Conservation (phyloP, 35 echinoderm and acorn worm genomes). For the Diadema setosum region DNA sequence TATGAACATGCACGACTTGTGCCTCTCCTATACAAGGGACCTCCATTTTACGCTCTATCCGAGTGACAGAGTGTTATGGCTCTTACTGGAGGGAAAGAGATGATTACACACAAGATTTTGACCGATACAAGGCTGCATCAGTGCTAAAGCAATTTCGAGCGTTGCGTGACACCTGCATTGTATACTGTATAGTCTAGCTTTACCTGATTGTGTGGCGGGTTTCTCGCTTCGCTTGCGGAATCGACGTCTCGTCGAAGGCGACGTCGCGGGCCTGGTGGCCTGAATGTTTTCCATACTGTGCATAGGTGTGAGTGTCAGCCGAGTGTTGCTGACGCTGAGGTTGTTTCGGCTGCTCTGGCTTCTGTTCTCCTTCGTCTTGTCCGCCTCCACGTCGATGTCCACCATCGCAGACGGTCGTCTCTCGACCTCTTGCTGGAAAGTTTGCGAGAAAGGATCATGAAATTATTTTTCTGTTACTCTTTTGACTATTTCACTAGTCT, state of each 20-base stretch:
- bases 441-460: not conserved
- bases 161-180: not conserved
- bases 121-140: no score
- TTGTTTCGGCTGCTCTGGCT: not conserved
- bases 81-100: no score
- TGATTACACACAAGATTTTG: not conserved
- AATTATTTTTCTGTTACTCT: not conserved
- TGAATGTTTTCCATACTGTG: slow-evolving; percentile 58
- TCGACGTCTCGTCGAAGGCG: slow-evolving; percentile 21
- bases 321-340: not conserved
- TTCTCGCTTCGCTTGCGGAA: slow-evolving; percentile 21
- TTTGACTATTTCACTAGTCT: no score
- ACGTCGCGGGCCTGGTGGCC: not conserved
- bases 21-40: no score
- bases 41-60: no score
- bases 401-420: slow-evolving; percentile 30
- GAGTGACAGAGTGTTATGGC: no score
- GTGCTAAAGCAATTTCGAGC: not conserved
- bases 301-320: slow-evolving; percentile 82
- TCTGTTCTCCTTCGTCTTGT: not conserved
- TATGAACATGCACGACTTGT: no score
- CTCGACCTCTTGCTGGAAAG: no score
- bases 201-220: not conserved
- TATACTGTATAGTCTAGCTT: no score
- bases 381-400: slow-evolving; percentile 30